Evolutionary conservation across 2,888 invertebrate genomes (phyloP).

Genomic region (Caenorhabditis plicata): DNA sequence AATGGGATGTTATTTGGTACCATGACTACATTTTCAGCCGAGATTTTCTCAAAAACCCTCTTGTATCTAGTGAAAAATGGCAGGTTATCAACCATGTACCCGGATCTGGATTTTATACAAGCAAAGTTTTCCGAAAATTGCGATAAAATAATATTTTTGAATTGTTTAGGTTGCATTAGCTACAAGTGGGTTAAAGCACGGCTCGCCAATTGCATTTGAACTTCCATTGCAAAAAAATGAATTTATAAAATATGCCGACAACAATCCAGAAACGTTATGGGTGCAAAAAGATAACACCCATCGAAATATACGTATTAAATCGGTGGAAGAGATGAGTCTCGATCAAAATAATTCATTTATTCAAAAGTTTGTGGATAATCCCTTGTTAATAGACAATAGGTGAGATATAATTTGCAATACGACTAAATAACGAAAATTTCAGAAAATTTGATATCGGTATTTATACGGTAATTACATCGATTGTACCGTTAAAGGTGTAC

Average conservation of each 20-base stretch:
- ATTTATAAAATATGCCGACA: slow-evolving; percentile 68
- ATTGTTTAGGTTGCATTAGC: slow-evolving; percentile 74
- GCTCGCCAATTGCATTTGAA: slow-evolving; percentile 84
- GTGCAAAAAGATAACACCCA: slow-evolving; percentile 91
- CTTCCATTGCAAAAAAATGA: slow-evolving; percentile 78
- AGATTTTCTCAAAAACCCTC: slow-evolving; percentile 17
- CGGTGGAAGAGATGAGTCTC: slow-evolving; percentile 76
- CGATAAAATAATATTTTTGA: background rate
- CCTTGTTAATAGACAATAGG: slow-evolving; percentile 84
- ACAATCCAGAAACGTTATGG: slow-evolving; percentile 77
- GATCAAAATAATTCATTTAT: slow-evolving; percentile 78
- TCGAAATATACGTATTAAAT: slow-evolving; percentile 75
- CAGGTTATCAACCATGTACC: slow-evolving; percentile 90
- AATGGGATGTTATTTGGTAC: slow-evolving; percentile 88
- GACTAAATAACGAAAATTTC: slow-evolving; percentile 36
- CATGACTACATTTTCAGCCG: slow-evolving; percentile 83
- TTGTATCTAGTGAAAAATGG: slow-evolving; percentile 71
- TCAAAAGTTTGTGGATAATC: slow-evolving; percentile 85
- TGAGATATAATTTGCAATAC: slow-evolving; percentile 1
- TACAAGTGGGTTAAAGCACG: slow-evolving; percentile 76
- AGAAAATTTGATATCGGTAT: slow-evolving; percentile 93
- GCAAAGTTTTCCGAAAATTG: slow-evolving; percentile 73
- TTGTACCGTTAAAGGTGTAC: slow-evolving; percentile 85
- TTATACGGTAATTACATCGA: slow-evolving; percentile 85
- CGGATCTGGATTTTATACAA: slow-evolving; percentile 87